phyloP scores from a whole-genome alignment of 1,140 invertebrate genomes.

The Heliconius nattereri region DNA sequence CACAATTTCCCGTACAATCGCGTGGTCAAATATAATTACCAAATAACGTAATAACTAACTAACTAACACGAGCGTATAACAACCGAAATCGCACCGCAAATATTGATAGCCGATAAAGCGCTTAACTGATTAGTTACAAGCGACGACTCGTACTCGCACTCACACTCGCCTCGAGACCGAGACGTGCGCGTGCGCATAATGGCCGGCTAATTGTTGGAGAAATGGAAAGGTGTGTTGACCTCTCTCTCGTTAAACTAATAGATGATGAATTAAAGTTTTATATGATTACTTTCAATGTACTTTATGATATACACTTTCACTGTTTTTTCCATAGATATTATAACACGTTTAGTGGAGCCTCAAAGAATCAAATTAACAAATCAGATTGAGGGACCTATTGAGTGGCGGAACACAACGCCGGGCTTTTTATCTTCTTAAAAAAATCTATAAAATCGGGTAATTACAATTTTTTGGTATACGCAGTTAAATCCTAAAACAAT shows the following conservation, averaged over 20 bases:
- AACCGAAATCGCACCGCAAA: background rate
- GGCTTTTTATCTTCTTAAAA: too few species aligned
- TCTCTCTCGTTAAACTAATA: background rate
- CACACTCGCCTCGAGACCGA: too few species aligned
- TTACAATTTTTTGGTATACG: too few species aligned
- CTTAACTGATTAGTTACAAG: background rate
- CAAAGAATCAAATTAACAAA: too few species aligned
- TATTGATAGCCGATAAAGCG: background rate
- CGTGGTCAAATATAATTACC: background rate
- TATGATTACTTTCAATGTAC: background rate
- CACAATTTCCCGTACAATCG: background rate
- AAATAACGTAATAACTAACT: background rate
- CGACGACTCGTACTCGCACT: background rate
- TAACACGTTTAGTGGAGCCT: background rate
- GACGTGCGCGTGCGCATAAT: constrained; percentile 5
- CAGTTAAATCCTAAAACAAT: too few species aligned
- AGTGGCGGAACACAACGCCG: too few species aligned
- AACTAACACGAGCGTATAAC: background rate
- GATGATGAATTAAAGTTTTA: background rate
- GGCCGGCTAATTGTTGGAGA: background rate
- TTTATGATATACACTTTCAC: background rate
- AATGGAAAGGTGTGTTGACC: background rate
- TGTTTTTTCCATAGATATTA: background rate
- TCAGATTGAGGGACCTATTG: too few species aligned
- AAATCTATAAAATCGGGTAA: too few species aligned